These are phyloP conservation scores for Macquaria ambigua DNA, from an alignment of 2,113 vertebrate genomes.

Conservation along the genomic window DNA sequence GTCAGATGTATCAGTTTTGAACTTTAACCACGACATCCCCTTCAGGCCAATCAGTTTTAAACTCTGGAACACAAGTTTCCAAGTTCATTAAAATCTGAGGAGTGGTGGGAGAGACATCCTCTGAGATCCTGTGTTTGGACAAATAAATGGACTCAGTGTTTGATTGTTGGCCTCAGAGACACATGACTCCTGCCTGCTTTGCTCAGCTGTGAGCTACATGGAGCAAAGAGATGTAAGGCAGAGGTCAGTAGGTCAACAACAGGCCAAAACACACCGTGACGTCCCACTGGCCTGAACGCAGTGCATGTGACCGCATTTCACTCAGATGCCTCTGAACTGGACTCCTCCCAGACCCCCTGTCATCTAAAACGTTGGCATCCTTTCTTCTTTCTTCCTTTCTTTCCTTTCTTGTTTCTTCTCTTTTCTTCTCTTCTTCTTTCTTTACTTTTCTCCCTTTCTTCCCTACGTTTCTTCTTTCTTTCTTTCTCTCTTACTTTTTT, in stretches of 20 bases:
- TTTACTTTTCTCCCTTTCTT: background rate
- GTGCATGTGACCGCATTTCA: constrained; percentile 18
- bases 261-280: constrained; percentile 9
- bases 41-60: background rate
- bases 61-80: background rate
- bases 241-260: constrained; percentile 33
- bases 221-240: constrained; percentile 43
- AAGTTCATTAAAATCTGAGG: background rate
- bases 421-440: background rate
- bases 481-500: background rate
- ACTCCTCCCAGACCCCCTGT: constrained; percentile 4
- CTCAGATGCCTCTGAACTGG: constrained; percentile 16
- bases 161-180: constrained; percentile 12
- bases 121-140: background rate
- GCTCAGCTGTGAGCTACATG: constrained; percentile 30
- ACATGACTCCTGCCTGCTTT: constrained; percentile 13
- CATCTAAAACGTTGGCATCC: background rate
- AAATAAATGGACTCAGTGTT: constrained; percentile 17
- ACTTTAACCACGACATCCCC: background rate
- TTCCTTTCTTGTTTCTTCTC: background rate
- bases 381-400: background rate
- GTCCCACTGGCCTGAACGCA: constrained; percentile 31
- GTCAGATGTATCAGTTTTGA: background rate
- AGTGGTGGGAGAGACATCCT: background rate
- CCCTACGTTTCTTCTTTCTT: background rate